Evolutionary conservation across 2,888 invertebrate species (phyloP).

Genomic region (Drosophila austrosaltans): DNA sequence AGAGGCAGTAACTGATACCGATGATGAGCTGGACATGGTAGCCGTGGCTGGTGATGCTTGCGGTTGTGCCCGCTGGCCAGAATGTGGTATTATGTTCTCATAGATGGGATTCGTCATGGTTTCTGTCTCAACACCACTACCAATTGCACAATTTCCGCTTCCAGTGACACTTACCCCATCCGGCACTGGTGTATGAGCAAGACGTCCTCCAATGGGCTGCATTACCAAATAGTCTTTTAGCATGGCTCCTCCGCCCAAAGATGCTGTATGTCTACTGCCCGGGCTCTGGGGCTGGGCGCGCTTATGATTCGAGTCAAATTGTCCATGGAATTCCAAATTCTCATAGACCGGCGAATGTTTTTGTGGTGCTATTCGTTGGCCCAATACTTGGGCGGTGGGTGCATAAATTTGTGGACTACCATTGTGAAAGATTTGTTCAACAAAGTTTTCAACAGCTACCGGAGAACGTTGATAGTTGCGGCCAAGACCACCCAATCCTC

Average conservation of each 20-base stretch:
- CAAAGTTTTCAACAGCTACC: constrained; percentile 79
- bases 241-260: constrained; percentile 74
- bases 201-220: constrained; percentile 82
- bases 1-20: constrained; percentile 36
- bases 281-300: constrained; percentile 91
- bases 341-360: constrained; percentile 88
- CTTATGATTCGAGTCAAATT: constrained; percentile 83
- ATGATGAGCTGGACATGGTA: constrained; percentile 72
- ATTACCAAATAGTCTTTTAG: constrained; percentile 83
- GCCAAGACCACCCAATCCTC: background rate
- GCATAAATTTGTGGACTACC: constrained; percentile 60
- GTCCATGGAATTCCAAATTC: constrained; percentile 91
- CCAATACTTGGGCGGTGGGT: constrained; percentile 61
- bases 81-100: constrained; percentile 86
- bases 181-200: constrained; percentile 84
- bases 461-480: constrained; percentile 70
- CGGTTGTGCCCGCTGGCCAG: constrained; percentile 84
- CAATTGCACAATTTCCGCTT: constrained; percentile 34
- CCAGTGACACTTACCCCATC: background rate
- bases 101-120: constrained; percentile 85
- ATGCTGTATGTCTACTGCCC: constrained; percentile 56
- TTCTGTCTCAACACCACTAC: constrained; percentile 13
- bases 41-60: constrained; percentile 83
- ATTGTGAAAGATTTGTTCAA: constrained; percentile 80
- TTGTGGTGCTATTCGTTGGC: constrained; percentile 80